Evolutionary conservation across 2,113 vertebrate species (phyloP), one percentile per base, ranked within the genome.

Genomic region (Pangasianodon gigas): DNA sequence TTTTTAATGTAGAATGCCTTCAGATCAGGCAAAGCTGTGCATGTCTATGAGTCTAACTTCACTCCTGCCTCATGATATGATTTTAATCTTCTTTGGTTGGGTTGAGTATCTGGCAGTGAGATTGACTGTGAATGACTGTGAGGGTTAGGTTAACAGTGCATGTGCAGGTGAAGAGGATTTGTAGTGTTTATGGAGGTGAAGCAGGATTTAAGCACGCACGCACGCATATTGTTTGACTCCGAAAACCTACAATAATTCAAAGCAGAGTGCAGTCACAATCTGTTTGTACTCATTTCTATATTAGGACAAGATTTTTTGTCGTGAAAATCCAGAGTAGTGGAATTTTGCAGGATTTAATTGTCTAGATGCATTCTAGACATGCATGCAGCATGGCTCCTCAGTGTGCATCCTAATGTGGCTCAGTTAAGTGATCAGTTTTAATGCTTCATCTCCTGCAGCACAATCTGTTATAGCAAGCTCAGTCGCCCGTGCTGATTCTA

Each of bases 401-500:
- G 62, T 46, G 26, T 86, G 26, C 90, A 89, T 88, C 86, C 67
- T 90, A 88, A 92, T 18, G 74, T 32, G 92, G 86, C 91, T 91
- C 74, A 84, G 84, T 24, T 95, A 95, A 93, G 93, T 93, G 94
- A 95, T 95, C 95, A 95, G 93, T 95, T 94, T 94, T 95, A 86
- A 95, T 95, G 92, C 90, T 91, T 83, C 91, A 88, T 89, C 91
- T 92, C 83, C 79, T 93, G 92, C 92, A 89, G 90, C 88, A 65
- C 92, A 91, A 48, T 87, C 54, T 85, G 79, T 52, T 54, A 19
- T 60, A 88, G 75, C 37, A 67, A 89, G 54, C 52, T 2, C 37
- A 85, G 69, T 77, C 26, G 5, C 51, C 29, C 86, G 58, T 77
- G 18, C 83, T 86, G 24, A 44, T 65, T 48, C 58, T 71, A 37